These are phyloP conservation scores for Mohoua ochrocephala DNA, from an alignment of 2,113 vertebrate genomes.

Conservation along the genomic window DNA sequence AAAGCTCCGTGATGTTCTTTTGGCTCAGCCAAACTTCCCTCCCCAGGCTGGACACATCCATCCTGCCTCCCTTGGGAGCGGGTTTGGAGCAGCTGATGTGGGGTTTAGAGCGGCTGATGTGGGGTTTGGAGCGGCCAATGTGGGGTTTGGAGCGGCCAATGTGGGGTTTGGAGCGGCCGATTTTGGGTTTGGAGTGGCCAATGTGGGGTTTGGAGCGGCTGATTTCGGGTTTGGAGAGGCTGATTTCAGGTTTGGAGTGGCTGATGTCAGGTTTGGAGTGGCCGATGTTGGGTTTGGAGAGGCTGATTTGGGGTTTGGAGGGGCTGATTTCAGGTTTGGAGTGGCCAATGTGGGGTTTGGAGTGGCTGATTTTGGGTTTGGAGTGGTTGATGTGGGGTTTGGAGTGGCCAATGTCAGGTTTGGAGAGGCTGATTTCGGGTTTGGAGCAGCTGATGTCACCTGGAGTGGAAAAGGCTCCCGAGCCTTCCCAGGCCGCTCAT, in stretches of 20 bases:
- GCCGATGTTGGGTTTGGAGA: background rate
- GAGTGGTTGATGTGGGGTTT: background rate
- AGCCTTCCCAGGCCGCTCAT: background rate
- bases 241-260: no score
- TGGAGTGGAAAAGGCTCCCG: background rate
- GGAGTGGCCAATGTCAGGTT: background rate
- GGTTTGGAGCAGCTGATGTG: background rate
- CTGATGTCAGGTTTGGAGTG: no score
- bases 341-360: fast-evolving
- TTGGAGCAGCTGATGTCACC: background rate
- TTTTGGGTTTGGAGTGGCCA: no score
- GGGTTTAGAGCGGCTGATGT: no score
- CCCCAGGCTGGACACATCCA: fast-evolving
- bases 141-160: no score
- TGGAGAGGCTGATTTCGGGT: no score
- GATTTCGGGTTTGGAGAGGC: no score
- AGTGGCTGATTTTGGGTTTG: no score
- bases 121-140: no score
- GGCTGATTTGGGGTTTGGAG: no score
- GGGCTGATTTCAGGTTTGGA: background rate
- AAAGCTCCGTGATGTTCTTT: background rate
- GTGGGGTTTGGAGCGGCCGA: no score
- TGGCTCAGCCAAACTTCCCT: background rate
- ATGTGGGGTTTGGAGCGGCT: no score
- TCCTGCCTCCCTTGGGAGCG: fast-evolving